These are phyloP conservation scores for Dendroctonus valens DNA, from an alignment of 1,140 invertebrate genomes.

Conservation along the genomic window DNA sequence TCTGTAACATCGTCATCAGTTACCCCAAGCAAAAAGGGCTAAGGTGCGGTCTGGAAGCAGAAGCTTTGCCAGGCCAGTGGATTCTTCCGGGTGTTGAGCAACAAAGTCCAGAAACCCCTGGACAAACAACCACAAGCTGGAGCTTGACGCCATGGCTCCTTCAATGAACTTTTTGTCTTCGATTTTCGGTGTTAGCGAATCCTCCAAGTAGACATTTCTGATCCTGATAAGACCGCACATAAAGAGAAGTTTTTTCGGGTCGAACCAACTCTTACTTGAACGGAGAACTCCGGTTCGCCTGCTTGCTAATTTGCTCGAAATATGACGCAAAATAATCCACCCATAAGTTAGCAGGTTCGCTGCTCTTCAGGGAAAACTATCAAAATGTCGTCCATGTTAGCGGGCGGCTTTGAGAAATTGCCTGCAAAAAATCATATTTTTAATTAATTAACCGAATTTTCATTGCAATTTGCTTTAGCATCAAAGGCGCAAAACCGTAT, in stretches of 20 bases:
- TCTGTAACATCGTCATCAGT: slow-evolving; percentile 62
- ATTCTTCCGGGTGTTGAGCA: slow-evolving; percentile 55
- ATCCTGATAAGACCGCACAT: slow-evolving; percentile 55
- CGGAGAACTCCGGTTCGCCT: slow-evolving; percentile 51
- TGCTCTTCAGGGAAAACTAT: slow-evolving; percentile 73
- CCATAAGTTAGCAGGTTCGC: slow-evolving; percentile 71
- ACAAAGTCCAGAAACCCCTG: slow-evolving; percentile 66
- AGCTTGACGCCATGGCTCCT: slow-evolving; percentile 64
- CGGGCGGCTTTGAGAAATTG: slow-evolving; percentile 33
- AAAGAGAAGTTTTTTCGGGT: not conserved
- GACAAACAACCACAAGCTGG: slow-evolving; percentile 78
- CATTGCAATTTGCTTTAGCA: too few species aligned
- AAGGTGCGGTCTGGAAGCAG: slow-evolving; percentile 70
- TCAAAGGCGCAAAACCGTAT: too few species aligned
- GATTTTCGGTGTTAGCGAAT: slow-evolving; percentile 57
- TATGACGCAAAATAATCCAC: slow-evolving; percentile 76
- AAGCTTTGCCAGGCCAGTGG: slow-evolving; percentile 59
- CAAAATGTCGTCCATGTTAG: slow-evolving; percentile 75
- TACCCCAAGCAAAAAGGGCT: slow-evolving; percentile 76
- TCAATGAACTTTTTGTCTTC: slow-evolving; percentile 57
- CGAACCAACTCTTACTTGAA: slow-evolving; percentile 44
- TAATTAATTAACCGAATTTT: not conserved
- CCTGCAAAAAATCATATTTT: slow-evolving; percentile 39
- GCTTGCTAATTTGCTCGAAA: slow-evolving; percentile 78
- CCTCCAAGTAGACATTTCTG: slow-evolving; percentile 69